phyloP scores from a whole-genome alignment of 2,113 vertebrate genomes.

The Columba livia region DNA sequence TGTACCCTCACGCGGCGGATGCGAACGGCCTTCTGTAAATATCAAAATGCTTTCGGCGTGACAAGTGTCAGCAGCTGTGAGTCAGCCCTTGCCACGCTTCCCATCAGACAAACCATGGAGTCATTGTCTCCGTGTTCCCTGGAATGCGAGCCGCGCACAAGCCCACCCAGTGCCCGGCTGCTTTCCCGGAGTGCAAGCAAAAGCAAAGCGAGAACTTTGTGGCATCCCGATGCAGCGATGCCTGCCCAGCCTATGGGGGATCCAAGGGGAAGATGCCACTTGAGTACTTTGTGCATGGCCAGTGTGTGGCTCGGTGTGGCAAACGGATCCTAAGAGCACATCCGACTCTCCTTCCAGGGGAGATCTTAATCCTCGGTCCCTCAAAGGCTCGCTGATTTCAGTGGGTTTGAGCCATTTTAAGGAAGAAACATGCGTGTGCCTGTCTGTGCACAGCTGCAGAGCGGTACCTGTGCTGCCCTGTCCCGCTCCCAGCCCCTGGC shows the following conservation, averaged over 20 bases:
- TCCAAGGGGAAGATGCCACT: rapidly evolving
- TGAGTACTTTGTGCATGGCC: rapidly evolving
- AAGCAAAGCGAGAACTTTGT: neutral
- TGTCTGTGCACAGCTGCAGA: neutral
- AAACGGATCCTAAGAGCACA: neutral
- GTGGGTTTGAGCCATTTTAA: rapidly evolving
- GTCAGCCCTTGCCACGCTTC: slow-evolving; percentile 9
- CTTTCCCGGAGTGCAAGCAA: neutral
- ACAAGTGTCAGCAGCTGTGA: slow-evolving; percentile 30
- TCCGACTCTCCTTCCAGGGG: neutral
- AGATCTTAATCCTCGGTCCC: neutral
- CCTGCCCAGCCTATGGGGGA: rapidly evolving
- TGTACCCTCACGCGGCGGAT: neutral
- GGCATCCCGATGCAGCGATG: rapidly evolving
- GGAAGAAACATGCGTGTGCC: neutral
- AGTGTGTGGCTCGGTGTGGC: rapidly evolving
- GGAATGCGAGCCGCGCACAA: neutral
- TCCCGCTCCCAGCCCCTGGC: neutral
- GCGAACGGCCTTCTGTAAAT: slow-evolving; percentile 8
- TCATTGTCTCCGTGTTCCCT: neutral
- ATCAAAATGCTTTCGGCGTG: neutral
- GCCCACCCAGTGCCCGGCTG: neutral
- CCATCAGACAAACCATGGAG: neutral
- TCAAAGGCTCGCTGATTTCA: neutral
- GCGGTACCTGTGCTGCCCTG: neutral